These are phyloP conservation scores for Galerucella nymphaeae DNA, from an alignment of 2,888 invertebrate species.

Conservation along the genomic window DNA sequence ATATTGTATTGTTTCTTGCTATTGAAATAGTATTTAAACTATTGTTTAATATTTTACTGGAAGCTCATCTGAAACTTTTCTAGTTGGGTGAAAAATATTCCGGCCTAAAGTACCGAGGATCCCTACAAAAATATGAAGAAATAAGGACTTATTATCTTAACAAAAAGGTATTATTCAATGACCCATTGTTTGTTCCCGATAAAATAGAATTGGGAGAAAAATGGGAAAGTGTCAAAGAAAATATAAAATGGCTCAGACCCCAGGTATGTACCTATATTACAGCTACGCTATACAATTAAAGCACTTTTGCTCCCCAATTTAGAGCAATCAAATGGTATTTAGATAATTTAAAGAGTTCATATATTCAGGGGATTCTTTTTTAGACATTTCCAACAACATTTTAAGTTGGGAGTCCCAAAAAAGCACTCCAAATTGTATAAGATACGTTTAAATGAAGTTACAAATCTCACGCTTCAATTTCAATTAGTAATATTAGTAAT, in stretches of 20 bases:
- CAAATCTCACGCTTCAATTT: no score
- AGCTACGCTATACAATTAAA: no score
- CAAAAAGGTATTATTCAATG: slow-evolving; percentile 84
- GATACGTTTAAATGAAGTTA: no score
- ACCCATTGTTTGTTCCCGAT: slow-evolving; percentile 84
- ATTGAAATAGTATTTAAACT: no score
- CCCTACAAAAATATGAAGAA: slow-evolving; percentile 71
- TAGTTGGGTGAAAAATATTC: slow-evolving; percentile 84
- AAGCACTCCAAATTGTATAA: no score
- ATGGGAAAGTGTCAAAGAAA: slow-evolving; percentile 14
- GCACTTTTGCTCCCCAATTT: no score
- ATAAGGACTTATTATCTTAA: slow-evolving; percentile 76
- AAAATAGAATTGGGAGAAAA: slow-evolving; percentile 37
- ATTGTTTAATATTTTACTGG: no score
- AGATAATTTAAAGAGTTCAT: not conserved
- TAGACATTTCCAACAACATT: no score
- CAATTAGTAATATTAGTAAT: not conserved
- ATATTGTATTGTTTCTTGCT: no score
- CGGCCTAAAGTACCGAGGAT: slow-evolving; percentile 68
- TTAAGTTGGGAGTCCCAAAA: no score
- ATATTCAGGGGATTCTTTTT: no score
- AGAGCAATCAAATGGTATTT: not conserved
- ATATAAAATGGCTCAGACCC: slow-evolving; percentile 45
- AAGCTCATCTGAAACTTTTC: not conserved
- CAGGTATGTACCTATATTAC: slow-evolving; percentile 32